Conservation (phyloP, 2,113 vertebrate genomes). For the Struthidea cinerea region DNA sequence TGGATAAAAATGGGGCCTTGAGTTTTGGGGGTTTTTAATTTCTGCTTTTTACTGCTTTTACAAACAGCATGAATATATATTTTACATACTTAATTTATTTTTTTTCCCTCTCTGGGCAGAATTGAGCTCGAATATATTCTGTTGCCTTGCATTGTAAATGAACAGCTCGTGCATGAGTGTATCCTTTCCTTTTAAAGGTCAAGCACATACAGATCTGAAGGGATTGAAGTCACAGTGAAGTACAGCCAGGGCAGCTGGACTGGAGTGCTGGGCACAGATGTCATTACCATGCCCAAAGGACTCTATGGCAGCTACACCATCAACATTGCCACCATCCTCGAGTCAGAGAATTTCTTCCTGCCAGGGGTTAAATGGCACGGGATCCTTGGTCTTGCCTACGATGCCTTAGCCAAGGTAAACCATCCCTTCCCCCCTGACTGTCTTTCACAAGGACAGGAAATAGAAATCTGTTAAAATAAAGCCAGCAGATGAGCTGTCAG, state of each 20-base stretch:
- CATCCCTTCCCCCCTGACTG: neutral
- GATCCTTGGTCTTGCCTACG: conserved; percentile 92
- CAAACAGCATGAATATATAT: neutral
- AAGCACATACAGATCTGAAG: conserved; percentile 75
- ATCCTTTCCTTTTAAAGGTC: conserved; percentile 75
- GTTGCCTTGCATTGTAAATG: neutral
- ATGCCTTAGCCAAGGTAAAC: conserved; percentile 86
- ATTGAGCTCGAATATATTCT: neutral
- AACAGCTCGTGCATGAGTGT: neutral
- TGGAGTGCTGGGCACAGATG: conserved; percentile 86
- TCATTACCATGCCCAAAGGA: conserved; percentile 82
- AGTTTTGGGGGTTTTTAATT: neutral
- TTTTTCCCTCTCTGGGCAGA: neutral
- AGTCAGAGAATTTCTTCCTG: conserved; percentile 91
- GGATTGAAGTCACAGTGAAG: conserved; percentile 78
- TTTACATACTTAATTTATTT: neutral
- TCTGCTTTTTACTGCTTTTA: neutral
- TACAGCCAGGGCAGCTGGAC: conserved; percentile 97
- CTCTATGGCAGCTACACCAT: conserved; percentile 77
- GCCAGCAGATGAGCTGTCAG: neutral
- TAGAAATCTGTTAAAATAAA: neutral
- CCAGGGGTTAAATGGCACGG: conserved; percentile 92
- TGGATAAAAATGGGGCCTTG: neutral
- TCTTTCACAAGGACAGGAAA: neutral
- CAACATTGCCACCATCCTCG: conserved; percentile 88